Percentiles rank a stretch among this genome's conserved stretches.
Conservation (phyloP, 2,888 invertebrate genomes). For the Parnassius apollo region DNA sequence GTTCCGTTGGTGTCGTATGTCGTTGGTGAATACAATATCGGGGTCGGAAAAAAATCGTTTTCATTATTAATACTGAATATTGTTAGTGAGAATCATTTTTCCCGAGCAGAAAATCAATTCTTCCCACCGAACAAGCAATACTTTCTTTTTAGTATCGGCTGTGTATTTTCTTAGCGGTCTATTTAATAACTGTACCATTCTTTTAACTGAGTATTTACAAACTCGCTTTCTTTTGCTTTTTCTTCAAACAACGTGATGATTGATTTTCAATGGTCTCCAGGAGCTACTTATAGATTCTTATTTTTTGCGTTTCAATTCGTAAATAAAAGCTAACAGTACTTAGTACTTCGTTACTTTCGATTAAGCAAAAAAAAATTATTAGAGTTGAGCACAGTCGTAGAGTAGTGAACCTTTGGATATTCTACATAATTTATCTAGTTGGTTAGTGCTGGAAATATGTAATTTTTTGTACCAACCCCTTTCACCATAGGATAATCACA, state of each 20-base stretch:
- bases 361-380: slow-evolving; percentile 5
- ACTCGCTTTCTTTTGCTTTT: slow-evolving; percentile 31
- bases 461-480: too few relatives aligned
- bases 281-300: background rate
- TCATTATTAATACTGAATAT: slow-evolving; percentile 49
- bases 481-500: too few relatives aligned
- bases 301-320: background rate
- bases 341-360: background rate
- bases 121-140: slow-evolving; percentile 42
- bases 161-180: slow-evolving; percentile 50
- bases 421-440: too few relatives aligned
- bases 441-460: too few relatives aligned
- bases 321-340: background rate
- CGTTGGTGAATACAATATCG: slow-evolving; percentile 6
- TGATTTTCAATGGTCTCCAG: too few relatives aligned
- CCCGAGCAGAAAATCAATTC: slow-evolving; percentile 62
- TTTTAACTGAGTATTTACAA: slow-evolving; percentile 25
- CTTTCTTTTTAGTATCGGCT: slow-evolving; percentile 47
- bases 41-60: slow-evolving; percentile 34
- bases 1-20: too few relatives aligned
- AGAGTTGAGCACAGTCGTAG: too few relatives aligned
- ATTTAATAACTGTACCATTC: slow-evolving; percentile 48
- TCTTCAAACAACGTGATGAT: slow-evolving; percentile 4
- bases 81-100: slow-evolving; percentile 50
- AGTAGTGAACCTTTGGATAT: too few relatives aligned